phyloP scores from a whole-genome alignment of 2,113 vertebrate species.

The Sorex araneus region DNA sequence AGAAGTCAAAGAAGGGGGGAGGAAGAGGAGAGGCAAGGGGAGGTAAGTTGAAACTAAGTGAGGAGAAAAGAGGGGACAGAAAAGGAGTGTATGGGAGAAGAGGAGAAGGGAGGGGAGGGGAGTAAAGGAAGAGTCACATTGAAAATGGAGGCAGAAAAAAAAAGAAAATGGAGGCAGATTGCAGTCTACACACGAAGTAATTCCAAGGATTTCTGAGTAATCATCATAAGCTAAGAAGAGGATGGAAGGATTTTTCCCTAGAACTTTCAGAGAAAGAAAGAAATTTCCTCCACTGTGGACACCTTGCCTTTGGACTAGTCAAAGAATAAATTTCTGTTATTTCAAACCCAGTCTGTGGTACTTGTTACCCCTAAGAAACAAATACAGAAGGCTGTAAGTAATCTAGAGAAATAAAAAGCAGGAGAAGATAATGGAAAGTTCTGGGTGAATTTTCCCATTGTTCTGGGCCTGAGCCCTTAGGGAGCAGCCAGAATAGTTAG shows the following conservation, averaged over 20 bases:
- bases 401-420: conserved; percentile 43
- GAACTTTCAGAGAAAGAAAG: not conserved
- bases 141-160: conserved; percentile 8
- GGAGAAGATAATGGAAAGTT: conserved; percentile 2
- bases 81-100: not conserved
- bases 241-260: conserved; percentile 14
- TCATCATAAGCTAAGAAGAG: conserved; percentile 29
- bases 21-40: too few relatives aligned
- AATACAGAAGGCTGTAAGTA: not conserved
- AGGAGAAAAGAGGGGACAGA: too few relatives aligned
- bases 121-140: too few relatives aligned
- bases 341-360: not conserved
- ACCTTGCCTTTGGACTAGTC: not conserved
- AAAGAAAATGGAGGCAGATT: not conserved
- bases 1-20: too few relatives aligned
- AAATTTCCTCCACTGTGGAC: not conserved
- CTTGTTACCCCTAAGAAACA: conserved; percentile 4
- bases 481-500: not conserved
- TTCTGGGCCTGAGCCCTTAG: not conserved
- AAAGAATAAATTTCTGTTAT: conserved; percentile 26
- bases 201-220: not conserved
- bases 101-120: not conserved
- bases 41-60: too few relatives aligned
- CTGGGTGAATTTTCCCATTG: not conserved
- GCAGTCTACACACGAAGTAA: conserved; percentile 1